Conservation (phyloP, 2,113 vertebrate genomes). For the Acrocephalus kingi region DNA sequence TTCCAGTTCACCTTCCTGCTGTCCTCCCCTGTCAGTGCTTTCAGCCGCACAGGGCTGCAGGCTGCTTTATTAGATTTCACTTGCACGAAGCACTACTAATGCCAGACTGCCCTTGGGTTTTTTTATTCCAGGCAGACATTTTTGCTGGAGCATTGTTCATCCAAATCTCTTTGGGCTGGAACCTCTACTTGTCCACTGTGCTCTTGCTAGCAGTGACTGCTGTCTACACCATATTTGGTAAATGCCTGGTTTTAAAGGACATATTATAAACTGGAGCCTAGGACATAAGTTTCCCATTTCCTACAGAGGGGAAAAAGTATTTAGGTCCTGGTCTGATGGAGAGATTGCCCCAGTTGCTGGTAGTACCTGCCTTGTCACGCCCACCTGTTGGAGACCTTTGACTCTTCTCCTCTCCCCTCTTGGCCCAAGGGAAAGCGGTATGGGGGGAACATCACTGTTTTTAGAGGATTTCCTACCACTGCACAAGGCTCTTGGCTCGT, state of each 20-base stretch:
- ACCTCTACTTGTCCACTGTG: constrained; percentile 88
- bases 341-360: background rate
- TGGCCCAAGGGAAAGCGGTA: background rate
- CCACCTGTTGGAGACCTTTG: background rate
- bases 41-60: background rate
- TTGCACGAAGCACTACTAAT: background rate
- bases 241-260: background rate
- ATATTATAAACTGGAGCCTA: background rate
- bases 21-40: background rate
- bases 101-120: background rate
- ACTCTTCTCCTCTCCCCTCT: background rate
- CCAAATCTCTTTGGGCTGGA: constrained; percentile 89
- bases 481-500: background rate
- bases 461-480: background rate
- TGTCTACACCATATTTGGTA: constrained; percentile 91
- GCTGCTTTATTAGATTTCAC: constrained; percentile 21
- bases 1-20: background rate
- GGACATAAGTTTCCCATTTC: background rate
- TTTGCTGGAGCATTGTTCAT: constrained; percentile 94
- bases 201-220: constrained; percentile 87
- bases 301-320: background rate
- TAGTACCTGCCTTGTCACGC: background rate
- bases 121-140: constrained; percentile 86
- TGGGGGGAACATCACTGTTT: background rate
- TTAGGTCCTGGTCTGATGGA: background rate